Evolutionary conservation across 2,797 vertebrate genomes (phyloP), one percentile per base, ranked within the genome.

Genomic region (Xenopus petersii): DNA sequence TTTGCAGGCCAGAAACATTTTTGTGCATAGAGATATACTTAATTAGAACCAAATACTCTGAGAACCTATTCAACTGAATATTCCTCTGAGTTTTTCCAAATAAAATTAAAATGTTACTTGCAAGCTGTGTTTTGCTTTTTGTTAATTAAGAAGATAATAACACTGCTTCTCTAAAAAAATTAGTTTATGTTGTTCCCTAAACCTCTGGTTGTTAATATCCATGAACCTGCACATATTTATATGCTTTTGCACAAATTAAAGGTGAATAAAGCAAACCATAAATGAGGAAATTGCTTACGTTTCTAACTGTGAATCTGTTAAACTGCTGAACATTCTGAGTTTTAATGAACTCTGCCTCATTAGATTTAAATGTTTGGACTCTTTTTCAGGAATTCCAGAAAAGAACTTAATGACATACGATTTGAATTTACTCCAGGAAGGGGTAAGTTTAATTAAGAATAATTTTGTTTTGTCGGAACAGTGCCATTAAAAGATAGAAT

Each of bases 381-480:
- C 2, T 89, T 30, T 30, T 89, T 82, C 86, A 99, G 96, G 90
- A 99, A 98, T 90, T 95, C 94, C 81, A 96, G 86, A 87, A 99
- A 98, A 84, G 96, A 98, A 84, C 90, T 98, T 89, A 99, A 99
- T 89, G 96, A 98, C 87, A 98, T 98, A 91, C 93, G 95, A 76
- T 98, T 98, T 90, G 96, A 98, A 84, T 98, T 99, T 90, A 97
- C 95, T 86, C 95, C 95, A 73, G 97, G 96, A 64, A 94, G 95
- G 93, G 96, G 96, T 98, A 90, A 93, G 93, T 79, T 85, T 75
- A 79, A 81, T 74, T 84, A 81, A 84, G 87, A 83, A 51, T 15
- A 12, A 51, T 42, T 42, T 42, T 42, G 36, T 42, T 42, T 42
- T 42, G 36, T 42, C 36, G 33, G 33, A 3, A 3, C 33, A 36